Percentiles rank a stretch among this genome's conserved stretches.
These are phyloP conservation scores for Coranthus polyacanthus DNA, from an alignment of 2,797 vertebrate genomes.

Conservation along the genomic window DNA sequence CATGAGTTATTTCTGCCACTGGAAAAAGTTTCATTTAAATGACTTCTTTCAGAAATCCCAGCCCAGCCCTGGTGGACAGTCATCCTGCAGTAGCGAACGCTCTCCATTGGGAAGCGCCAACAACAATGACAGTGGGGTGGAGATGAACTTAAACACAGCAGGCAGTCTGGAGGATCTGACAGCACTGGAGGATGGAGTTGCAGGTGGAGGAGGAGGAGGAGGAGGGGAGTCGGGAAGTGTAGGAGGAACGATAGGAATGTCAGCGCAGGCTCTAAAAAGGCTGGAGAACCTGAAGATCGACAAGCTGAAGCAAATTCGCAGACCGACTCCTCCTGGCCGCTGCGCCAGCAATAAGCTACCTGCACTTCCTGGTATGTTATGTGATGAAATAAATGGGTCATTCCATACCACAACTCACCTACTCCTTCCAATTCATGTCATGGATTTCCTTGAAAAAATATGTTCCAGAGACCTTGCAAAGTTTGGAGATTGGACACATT, in stretches of 20 bases:
- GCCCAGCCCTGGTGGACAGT: slow-evolving; percentile 94
- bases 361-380: slow-evolving; percentile 86
- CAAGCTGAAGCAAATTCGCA: slow-evolving; percentile 93
- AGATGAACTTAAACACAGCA: slow-evolving; percentile 95
- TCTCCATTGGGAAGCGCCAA: slow-evolving; percentile 95
- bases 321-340: slow-evolving; percentile 83
- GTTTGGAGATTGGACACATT: no score
- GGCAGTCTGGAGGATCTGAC: slow-evolving; percentile 96
- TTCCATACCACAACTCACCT: no score
- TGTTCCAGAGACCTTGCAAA: no score
- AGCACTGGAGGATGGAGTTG: slow-evolving; percentile 89
- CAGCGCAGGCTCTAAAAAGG: slow-evolving; percentile 91
- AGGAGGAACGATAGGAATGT: slow-evolving; percentile 88
- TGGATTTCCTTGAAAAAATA: no score
- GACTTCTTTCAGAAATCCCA: slow-evolving; percentile 90
- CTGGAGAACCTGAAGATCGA: slow-evolving; percentile 97
- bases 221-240: slow-evolving; percentile 83
- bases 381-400: not conserved
- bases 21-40: no score
- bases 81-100: slow-evolving; percentile 96
- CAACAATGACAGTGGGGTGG: slow-evolving; percentile 98
- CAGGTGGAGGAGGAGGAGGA: slow-evolving; percentile 80
- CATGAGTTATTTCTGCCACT: no score
- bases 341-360: slow-evolving; percentile 89
- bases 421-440: no score